phyloP scores from a whole-genome alignment of 2,888 invertebrate genomes.

The Meteorus cinctellus region DNA sequence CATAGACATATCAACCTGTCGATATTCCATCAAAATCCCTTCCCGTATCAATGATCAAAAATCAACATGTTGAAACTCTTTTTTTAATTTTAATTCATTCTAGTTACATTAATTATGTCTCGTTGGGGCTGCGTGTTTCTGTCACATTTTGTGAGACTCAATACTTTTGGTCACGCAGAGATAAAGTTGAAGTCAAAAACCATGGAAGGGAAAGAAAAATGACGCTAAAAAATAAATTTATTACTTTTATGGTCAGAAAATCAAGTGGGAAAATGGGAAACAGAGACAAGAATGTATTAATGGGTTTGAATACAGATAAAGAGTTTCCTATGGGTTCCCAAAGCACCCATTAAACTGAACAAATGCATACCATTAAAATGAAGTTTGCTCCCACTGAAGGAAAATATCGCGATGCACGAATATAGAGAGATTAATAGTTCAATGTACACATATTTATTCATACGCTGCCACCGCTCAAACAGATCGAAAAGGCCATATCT shows the following conservation, averaged over 20 bases:
- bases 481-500: not conserved
- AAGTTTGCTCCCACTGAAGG: not conserved
- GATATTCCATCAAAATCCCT: too few species aligned
- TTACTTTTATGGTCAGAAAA: not conserved
- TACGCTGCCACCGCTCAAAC: not conserved
- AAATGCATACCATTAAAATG: not conserved
- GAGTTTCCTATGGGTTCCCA: not conserved
- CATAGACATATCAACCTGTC: too few species aligned
- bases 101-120: too few species aligned
- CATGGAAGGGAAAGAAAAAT: not conserved
- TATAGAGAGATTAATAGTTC: not conserved
- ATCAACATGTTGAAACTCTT: too few species aligned
- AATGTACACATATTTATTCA: slow-evolving; percentile 6
- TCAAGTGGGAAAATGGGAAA: not conserved
- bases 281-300: not conserved
- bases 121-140: too few species aligned
- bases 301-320: not conserved
- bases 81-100: too few species aligned
- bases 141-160: too few species aligned
- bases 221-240: not conserved
- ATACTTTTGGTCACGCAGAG: not conserved
- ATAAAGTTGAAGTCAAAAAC: not conserved
- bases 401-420: not conserved
- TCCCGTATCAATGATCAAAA: too few species aligned
- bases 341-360: not conserved